Base-by-base conservation (phyloP, 2,113 vertebrate species). In the Oceanites oceanicus region DNA sequence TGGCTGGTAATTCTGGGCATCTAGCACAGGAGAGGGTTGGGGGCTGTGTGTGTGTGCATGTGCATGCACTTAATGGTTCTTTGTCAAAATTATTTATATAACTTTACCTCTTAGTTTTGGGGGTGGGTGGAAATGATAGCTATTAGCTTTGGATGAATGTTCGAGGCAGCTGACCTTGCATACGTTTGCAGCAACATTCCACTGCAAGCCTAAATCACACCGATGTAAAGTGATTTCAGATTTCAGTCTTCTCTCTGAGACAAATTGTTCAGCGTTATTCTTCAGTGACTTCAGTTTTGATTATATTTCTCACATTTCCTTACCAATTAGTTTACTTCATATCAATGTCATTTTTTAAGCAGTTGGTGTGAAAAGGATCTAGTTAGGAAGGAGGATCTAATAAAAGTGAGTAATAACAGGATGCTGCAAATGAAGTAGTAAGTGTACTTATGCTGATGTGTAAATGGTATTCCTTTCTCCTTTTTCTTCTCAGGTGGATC, bases 401-500 rank as follows among this genome's bases (percentile, higher is more conserved):
- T 70, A 52, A 94, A 96, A 91, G 2, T 56, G 9, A 73, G 17
- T 90, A 89, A 78, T 89, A 76, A 88, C 19, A 36, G 21, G 38
- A 29, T 86, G 21, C 75, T 94, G 63, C 83, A 71, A 15, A 27
- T 47, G 71, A 44, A 81, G 59, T 71, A 59, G 27, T 62, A 38
- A 38, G 38, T 38, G 15, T 85, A 21, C 45, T 75, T 77, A 61
- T 61, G 27, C 30, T 59, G 55, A 71, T 47, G 7, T 55, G 18
- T 95, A 79, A 86, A 61, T 59, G 76, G 36, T 68, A 42, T 97
- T 90, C 84, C 44, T 95, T 88, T 78, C 29, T 13, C 25, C 27
- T 96, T 96, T 97, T 80, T 96, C 58, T 83, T 97, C 70, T 93
- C 87, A 99, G 99, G 98, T 97, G 98, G 99, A 94, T 99, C 98